These are phyloP conservation scores for Nematostella vectensis DNA, from an alignment of 92 coral and sea anemone species.

Conservation along the genomic window DNA sequence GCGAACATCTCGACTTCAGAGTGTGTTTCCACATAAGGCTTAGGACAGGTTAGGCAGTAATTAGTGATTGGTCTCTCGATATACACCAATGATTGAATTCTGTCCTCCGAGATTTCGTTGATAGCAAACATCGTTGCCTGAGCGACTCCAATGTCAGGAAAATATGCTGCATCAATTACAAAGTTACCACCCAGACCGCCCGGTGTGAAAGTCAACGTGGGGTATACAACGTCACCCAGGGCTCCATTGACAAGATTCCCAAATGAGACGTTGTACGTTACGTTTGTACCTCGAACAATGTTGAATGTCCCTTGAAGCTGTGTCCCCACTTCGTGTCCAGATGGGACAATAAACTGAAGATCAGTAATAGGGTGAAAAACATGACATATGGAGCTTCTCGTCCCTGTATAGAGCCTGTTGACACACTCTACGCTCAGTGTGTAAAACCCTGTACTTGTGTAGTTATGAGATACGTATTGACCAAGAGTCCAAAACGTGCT, in stretches of 20 bases:
- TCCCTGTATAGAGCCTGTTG: constrained; percentile 58
- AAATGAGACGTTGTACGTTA: constrained; percentile 45
- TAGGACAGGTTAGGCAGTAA: constrained; percentile 14
- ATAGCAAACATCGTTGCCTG: constrained; percentile 23
- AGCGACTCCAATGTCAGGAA: constrained; percentile 37
- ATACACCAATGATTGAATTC: constrained; percentile 13
- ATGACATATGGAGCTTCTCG: constrained; percentile 15
- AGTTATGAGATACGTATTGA: constrained; percentile 24
- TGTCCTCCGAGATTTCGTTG: constrained; percentile 47
- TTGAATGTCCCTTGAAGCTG: constrained; percentile 21
- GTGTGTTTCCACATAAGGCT: constrained; percentile 33
- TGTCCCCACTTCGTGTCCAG: constrained; percentile 30
- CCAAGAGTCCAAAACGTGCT: constrained; percentile 47
- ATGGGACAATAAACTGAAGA: constrained; percentile 24
- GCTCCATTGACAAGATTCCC: constrained; percentile 8
- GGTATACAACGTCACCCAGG: constrained; percentile 1
- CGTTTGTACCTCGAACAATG: constrained; percentile 44
- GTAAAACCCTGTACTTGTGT: constrained; percentile 28
- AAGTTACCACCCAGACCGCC: constrained; percentile 23
- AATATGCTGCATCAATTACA: constrained; percentile 3
- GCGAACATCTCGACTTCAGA: constrained; percentile 14
- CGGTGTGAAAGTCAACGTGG: constrained; percentile 4
- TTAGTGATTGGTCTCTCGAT: constrained; percentile 46
- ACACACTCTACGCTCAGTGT: constrained; percentile 39
- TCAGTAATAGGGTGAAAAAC: constrained; percentile 55